phyloP scores from a whole-genome alignment of 2,888 invertebrate genomes.

The Diloba caeruleocephala region DNA sequence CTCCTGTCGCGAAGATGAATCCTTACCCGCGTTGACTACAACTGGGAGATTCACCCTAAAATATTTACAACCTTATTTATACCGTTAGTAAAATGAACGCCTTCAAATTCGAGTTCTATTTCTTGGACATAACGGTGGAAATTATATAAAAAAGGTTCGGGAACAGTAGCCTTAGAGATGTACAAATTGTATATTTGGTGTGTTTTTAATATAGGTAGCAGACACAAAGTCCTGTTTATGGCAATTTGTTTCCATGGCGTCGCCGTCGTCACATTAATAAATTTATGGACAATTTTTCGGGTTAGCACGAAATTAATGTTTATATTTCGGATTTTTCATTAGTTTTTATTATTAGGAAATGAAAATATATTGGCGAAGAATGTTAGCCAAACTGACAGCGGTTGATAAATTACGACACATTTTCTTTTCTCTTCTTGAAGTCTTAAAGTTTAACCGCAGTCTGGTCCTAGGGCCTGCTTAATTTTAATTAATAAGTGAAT shows the following conservation, averaged over 20 bases:
- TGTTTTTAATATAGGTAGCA: constrained; percentile 75
- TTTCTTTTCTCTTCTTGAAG: too few species aligned
- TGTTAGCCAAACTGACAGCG: neutral
- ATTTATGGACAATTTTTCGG: constrained; percentile 75
- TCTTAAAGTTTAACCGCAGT: too few species aligned
- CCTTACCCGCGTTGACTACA: constrained; percentile 71
- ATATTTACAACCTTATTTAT: constrained; percentile 37
- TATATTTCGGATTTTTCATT: constrained; percentile 38
- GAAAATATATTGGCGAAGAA: constrained; percentile 16
- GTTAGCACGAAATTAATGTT: constrained; percentile 63
- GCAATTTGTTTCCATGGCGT: constrained; percentile 72
- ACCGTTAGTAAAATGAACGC: constrained; percentile 10
- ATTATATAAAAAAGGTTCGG: neutral
- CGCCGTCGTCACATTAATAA: constrained; percentile 72
- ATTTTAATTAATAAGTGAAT: too few species aligned
- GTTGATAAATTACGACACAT: neutral
- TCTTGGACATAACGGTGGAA: constrained; percentile 12
- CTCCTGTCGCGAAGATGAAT: constrained; percentile 84
- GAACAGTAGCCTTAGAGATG: constrained; percentile 38
- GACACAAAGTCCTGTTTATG: constrained; percentile 73
- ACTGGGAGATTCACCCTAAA: constrained; percentile 67
- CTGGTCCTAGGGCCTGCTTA: too few species aligned
- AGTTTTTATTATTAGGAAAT: constrained; percentile 17
- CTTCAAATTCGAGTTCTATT: constrained; percentile 48
- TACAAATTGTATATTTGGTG: constrained; percentile 62